phyloP scores from a whole-genome alignment of 2,113 vertebrate species.

The Paraplagusia blochii region DNA sequence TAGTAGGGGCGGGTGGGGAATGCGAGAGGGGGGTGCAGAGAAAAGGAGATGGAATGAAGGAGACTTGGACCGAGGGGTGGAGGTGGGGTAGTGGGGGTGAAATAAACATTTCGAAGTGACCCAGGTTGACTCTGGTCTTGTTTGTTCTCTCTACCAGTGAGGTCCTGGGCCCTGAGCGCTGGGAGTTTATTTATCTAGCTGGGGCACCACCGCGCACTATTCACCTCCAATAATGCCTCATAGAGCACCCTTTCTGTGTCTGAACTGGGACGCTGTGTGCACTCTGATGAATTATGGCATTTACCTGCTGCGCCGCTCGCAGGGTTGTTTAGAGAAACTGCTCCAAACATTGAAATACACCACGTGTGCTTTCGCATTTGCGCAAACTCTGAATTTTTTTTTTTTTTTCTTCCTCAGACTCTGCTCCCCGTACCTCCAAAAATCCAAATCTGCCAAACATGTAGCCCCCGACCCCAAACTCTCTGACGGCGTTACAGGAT shows the following conservation, averaged over 20 bases:
- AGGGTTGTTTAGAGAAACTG: slow-evolving; percentile 75
- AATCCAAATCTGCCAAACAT: too few species aligned
- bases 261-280: slow-evolving; percentile 73
- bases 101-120: slow-evolving; percentile 82
- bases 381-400: slow-evolving; percentile 21
- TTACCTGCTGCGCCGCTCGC: slow-evolving; percentile 70
- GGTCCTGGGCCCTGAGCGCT: slow-evolving; percentile 76
- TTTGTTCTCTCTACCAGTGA: slow-evolving; percentile 84
- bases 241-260: slow-evolving; percentile 77
- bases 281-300: slow-evolving; percentile 78
- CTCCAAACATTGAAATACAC: slow-evolving; percentile 66
- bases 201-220: slow-evolving; percentile 73
- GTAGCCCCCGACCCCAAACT: too few species aligned
- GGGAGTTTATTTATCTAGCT: slow-evolving; percentile 83
- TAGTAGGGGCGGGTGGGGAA: slow-evolving; percentile 2
- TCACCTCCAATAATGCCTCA: slow-evolving; percentile 81
- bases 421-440: too few species aligned
- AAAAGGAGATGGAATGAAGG: slow-evolving; percentile 58
- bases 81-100: slow-evolving; percentile 47
- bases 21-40: slow-evolving; percentile 26
- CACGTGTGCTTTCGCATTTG: slow-evolving; percentile 57
- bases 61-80: slow-evolving; percentile 56
- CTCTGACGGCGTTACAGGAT: too few species aligned
- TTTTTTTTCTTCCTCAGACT: slow-evolving; percentile 27
- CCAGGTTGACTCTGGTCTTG: slow-evolving; percentile 80